These are phyloP conservation scores for Salarias fasciatus DNA, from an alignment of 2,797 vertebrate species.

Conservation along the genomic window DNA sequence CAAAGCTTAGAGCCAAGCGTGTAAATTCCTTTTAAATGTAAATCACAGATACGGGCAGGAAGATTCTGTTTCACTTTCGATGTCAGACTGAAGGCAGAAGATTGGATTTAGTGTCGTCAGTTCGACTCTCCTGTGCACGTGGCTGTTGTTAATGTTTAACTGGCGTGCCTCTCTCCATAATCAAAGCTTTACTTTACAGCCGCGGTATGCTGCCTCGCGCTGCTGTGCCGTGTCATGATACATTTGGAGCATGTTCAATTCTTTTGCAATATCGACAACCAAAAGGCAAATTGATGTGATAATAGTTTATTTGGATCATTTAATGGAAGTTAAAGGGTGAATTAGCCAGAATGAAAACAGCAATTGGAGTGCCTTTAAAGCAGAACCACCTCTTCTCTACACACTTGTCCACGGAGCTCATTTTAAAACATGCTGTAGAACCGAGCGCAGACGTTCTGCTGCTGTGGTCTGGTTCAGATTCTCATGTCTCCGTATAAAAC, in stretches of 20 bases:
- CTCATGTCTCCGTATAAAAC: too few relatives aligned
- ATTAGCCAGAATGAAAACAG: too few relatives aligned
- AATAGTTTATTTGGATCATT: too few relatives aligned
- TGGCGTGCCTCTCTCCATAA: conserved; percentile 20
- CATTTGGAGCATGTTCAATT: conserved; percentile 12
- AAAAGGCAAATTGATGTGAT: not conserved
- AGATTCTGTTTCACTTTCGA: not conserved
- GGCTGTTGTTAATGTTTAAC: conserved; percentile 57
- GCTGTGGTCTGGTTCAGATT: too few relatives aligned
- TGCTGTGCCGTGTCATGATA: not conserved
- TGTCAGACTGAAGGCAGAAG: conserved; percentile 9
- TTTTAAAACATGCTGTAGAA: too few relatives aligned
- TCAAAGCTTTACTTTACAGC: conserved; percentile 19
- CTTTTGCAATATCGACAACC: not conserved
- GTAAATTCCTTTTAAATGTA: too few relatives aligned
- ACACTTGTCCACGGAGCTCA: too few relatives aligned
- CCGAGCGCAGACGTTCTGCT: too few relatives aligned
- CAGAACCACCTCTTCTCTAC: too few relatives aligned
- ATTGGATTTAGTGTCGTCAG: conserved; percentile 27
- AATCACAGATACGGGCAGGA: conserved; percentile 9
- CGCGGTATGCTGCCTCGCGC: not conserved
- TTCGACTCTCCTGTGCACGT: conserved; percentile 17
- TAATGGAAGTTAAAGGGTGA: too few relatives aligned
- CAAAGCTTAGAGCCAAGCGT: too few relatives aligned
- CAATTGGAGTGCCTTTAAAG: too few relatives aligned